Conservation (phyloP, 2,113 vertebrate genomes). For the Anser cygnoides region DNA sequence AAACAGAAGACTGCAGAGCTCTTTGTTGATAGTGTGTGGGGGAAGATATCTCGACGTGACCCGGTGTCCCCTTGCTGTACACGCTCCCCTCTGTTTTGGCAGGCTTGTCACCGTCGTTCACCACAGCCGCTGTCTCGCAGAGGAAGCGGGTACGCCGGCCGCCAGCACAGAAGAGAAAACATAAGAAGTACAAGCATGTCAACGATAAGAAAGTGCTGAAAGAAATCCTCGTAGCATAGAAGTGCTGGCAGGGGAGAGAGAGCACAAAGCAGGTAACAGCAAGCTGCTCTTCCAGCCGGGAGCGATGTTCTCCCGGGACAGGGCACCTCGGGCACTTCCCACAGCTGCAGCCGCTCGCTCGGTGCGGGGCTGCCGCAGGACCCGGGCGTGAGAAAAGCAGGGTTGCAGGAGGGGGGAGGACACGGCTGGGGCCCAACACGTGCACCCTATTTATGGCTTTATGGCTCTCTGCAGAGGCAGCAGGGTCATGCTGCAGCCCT, state of each 20-base stretch:
- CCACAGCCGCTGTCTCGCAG: slow-evolving; percentile 53
- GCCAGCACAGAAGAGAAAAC: slow-evolving; percentile 78
- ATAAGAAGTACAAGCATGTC: slow-evolving; percentile 84
- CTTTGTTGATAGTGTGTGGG: background rate
- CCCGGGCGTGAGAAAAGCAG: background rate
- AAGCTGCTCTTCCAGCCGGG: background rate
- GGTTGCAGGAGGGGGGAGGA: background rate
- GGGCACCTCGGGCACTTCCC: background rate
- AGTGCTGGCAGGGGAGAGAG: slow-evolving; percentile 60
- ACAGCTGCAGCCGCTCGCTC: rapidly evolving
- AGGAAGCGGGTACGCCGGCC: slow-evolving; percentile 73
- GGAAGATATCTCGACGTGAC: background rate
- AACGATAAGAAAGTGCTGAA: slow-evolving; percentile 80
- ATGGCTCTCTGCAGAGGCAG: background rate
- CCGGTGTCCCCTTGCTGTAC: background rate
- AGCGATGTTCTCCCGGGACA: background rate
- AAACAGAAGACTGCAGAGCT: slow-evolving; percentile 4
- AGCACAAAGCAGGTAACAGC: slow-evolving; percentile 74
- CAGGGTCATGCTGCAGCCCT: background rate
- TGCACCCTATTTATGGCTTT: background rate
- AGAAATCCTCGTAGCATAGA: slow-evolving; percentile 80
- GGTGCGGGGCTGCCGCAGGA: background rate
- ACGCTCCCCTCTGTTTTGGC: slow-evolving; percentile 46
- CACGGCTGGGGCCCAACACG: background rate
- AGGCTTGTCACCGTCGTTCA: slow-evolving; percentile 63